These are phyloP conservation scores for Teleiodes luculella DNA, from an alignment of 2,888 invertebrate genomes.

Conservation along the genomic window DNA sequence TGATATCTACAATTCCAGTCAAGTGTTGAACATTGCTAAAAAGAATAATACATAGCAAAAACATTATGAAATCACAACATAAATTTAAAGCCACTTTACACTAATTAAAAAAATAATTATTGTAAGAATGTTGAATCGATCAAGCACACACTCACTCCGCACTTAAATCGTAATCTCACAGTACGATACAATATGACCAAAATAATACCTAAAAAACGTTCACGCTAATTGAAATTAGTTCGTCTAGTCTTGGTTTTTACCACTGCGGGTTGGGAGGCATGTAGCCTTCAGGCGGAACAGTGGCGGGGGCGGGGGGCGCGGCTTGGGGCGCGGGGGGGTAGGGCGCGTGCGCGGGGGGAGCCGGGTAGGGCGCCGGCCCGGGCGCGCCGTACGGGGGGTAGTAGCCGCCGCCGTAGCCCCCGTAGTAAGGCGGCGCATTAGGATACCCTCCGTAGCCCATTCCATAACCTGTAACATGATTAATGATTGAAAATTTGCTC, in stretches of 20 bases:
- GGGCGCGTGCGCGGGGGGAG: conserved; percentile 39
- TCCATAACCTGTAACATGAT: conserved; percentile 34
- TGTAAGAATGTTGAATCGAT: not conserved
- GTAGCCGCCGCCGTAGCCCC: conserved; percentile 74
- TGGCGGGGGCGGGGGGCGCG: conserved; percentile 28
- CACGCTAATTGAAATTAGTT: not conserved
- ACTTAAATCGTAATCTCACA: conserved; percentile 11
- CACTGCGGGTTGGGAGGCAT: conserved; percentile 67
- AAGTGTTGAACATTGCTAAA: not conserved
- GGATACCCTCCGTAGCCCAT: conserved; percentile 67
- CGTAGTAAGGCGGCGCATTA: conserved; percentile 75
- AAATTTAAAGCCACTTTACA: conserved; percentile 15
- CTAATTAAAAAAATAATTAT: not conserved
- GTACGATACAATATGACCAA: conserved; percentile 3
- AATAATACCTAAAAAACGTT: conserved; percentile 2
- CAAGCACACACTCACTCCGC: conserved; percentile 15
- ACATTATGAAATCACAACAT: conserved; percentile 17
- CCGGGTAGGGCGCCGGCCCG: conserved; percentile 49
- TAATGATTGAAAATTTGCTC: too few relatives aligned
- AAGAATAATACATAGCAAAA: not conserved
- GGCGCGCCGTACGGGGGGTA: conserved; percentile 64
- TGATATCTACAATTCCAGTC: conserved; percentile 6
- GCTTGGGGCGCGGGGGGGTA: conserved; percentile 32
- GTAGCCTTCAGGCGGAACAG: conserved; percentile 49
- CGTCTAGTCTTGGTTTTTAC: conserved; percentile 33